phyloP scores from a whole-genome alignment of 2,113 vertebrate species.

The Peromyscus maniculatus region DNA sequence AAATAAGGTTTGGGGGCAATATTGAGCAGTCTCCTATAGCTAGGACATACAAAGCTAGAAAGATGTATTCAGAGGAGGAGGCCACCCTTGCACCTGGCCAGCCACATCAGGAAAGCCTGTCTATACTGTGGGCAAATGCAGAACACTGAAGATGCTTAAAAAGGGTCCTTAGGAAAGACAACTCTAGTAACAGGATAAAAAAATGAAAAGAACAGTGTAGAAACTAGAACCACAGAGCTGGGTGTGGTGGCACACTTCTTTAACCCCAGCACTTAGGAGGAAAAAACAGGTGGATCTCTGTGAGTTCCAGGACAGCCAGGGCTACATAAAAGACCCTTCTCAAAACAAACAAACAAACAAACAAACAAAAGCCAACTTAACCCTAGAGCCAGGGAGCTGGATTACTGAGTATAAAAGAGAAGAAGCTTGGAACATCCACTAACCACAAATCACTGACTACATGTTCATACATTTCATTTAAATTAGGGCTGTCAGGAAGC shows the following conservation, averaged over 20 bases:
- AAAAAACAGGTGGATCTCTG: not conserved
- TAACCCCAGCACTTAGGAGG: too few species aligned
- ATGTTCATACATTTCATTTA: not conserved
- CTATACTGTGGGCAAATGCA: not conserved
- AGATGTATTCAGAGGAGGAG: too few species aligned
- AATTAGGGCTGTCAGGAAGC: not conserved
- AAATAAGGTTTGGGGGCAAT: not conserved
- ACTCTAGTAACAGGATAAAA: not conserved
- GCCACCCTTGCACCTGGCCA: not conserved
- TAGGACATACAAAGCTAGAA: not conserved
- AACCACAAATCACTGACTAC: not conserved
- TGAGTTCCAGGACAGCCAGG: not conserved
- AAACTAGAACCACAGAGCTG: not conserved
- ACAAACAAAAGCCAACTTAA: not conserved
- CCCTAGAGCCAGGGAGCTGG: not conserved
- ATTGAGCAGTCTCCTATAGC: not conserved
- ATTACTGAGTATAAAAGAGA: not conserved
- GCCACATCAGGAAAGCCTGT: not conserved
- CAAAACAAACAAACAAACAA: not conserved
- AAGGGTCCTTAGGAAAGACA: not conserved
- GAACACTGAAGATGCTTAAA: not conserved
- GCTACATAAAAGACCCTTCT: not conserved
- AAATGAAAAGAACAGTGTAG: not conserved
- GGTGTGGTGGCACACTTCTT: not conserved
- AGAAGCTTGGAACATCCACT: not conserved